phyloP scores from a whole-genome alignment of 2,113 vertebrate genomes.

The Gymnocephalus cernua region DNA sequence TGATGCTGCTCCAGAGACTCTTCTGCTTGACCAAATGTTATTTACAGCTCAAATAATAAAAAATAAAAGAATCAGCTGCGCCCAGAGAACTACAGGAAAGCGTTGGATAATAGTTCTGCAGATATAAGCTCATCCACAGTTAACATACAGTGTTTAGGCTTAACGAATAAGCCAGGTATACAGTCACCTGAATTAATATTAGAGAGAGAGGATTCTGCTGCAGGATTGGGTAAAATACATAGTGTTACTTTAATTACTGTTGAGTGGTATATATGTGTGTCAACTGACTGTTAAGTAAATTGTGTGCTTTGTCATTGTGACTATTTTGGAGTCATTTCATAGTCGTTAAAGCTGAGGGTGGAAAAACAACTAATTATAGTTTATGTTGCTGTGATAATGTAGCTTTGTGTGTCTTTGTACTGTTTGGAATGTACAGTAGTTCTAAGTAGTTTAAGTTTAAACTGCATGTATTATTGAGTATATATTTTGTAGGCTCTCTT shows the following conservation, averaged over 20 bases:
- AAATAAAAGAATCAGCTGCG: constrained; percentile 24
- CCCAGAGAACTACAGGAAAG: background rate
- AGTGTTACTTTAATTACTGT: constrained; percentile 17
- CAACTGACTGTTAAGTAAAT: background rate
- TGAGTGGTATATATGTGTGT: constrained; percentile 20
- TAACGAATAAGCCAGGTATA: constrained; percentile 6
- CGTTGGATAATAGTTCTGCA: constrained; percentile 10
- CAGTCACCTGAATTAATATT: background rate
- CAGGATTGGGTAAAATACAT: constrained; percentile 38
- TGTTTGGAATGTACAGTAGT: background rate
- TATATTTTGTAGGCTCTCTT: constrained; percentile 6
- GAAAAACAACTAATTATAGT: constrained; percentile 42
- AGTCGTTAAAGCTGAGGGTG: constrained; percentile 10
- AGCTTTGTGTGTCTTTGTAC: constrained; percentile 23
- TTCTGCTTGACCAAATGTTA: background rate
- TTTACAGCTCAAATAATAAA: constrained; percentile 1
- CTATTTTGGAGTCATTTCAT: constrained; percentile 14
- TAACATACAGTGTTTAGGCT: constrained; percentile 19
- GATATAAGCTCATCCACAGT: constrained; percentile 5
- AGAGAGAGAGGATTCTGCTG: constrained; percentile 18
- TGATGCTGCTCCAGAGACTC: background rate
- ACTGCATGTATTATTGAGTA: constrained; percentile 7
- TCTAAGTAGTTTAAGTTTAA: constrained; percentile 20
- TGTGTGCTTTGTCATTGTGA: constrained; percentile 11
- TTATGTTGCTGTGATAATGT: constrained; percentile 33